A percentile compares a stretch with the other conserved stretches of the same genome.
Conservation (phyloP, 2,888 invertebrate species). For the Torymus auratus region DNA sequence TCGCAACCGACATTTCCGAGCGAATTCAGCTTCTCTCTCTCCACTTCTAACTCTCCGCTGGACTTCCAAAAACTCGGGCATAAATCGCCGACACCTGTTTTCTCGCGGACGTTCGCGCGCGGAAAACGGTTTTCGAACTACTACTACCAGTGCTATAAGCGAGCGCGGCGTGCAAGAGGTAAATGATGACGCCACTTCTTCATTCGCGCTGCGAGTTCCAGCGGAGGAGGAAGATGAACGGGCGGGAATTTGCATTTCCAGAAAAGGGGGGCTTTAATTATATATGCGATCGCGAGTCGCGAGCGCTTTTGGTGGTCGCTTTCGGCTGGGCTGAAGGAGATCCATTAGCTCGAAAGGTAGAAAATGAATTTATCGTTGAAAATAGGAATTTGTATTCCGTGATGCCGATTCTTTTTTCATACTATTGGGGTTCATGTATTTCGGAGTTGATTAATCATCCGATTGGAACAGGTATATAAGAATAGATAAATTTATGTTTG, state of each 20-base stretch:
- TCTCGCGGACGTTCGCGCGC: constrained; percentile 4
- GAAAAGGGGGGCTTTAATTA: constrained; percentile 42
- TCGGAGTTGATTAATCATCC: too few relatives aligned
- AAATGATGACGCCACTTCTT: constrained; percentile 58
- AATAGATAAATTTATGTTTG: too few relatives aligned
- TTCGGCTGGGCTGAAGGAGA: too few relatives aligned
- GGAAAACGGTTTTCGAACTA: constrained; percentile 53
- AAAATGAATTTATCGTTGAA: too few relatives aligned
- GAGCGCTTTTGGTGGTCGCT: constrained; percentile 9
- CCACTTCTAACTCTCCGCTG: too few relatives aligned
- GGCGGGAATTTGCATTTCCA: constrained; percentile 32
- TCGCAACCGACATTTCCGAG: neutral
- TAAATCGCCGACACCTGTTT: constrained; percentile 56
- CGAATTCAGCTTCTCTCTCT: constrained; percentile 14
- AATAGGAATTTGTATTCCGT: too few relatives aligned
- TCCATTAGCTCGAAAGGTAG: too few relatives aligned
- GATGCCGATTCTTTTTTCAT: too few relatives aligned
- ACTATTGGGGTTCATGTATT: too few relatives aligned
- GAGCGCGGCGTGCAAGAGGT: constrained; percentile 22
- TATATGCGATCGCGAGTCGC: constrained; percentile 31
- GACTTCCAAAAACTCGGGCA: constrained; percentile 39
- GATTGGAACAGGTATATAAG: too few relatives aligned
- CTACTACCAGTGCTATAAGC: neutral
- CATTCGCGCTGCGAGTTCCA: constrained; percentile 11
- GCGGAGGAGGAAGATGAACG: neutral